phyloP scores from a whole-genome alignment of 2,797 vertebrate genomes.

The Lates japonicus region DNA sequence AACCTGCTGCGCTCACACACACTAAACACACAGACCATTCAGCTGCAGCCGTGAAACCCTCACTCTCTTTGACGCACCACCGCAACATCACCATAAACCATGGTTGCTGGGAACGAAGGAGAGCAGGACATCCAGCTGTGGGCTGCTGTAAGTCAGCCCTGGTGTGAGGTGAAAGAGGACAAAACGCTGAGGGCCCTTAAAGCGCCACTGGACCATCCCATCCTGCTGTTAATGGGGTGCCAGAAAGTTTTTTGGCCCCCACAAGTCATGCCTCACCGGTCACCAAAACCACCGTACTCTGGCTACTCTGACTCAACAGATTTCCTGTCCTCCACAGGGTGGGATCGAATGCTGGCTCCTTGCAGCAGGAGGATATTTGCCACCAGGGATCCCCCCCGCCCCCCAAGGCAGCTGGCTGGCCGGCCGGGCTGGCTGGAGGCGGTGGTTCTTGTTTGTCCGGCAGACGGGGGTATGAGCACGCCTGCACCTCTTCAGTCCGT shows the following conservation, averaged over 20 bases:
- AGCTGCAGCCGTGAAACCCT: slow-evolving; percentile 54
- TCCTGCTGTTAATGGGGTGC: slow-evolving; percentile 78
- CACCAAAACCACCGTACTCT: slow-evolving; percentile 33
- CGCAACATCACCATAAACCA: slow-evolving; percentile 18
- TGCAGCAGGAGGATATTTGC: slow-evolving; percentile 65
- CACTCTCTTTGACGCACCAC: slow-evolving; percentile 35
- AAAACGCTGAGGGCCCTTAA: slow-evolving; percentile 65
- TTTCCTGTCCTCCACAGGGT: slow-evolving; percentile 55
- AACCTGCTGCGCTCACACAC: slow-evolving; percentile 28
- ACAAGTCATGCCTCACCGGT: slow-evolving; percentile 57
- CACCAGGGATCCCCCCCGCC: slow-evolving; percentile 65
- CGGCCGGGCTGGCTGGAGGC: slow-evolving; percentile 56
- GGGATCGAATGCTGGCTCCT: slow-evolving; percentile 45
- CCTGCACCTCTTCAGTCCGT: slow-evolving; percentile 79
- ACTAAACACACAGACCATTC: slow-evolving; percentile 46
- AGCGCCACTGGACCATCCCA: slow-evolving; percentile 57
- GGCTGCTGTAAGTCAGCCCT: slow-evolving; percentile 54
- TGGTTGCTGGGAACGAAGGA: slow-evolving; percentile 13
- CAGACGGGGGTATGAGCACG: slow-evolving; percentile 51
- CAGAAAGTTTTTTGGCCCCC: slow-evolving; percentile 41
- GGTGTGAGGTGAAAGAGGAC: slow-evolving; percentile 60
- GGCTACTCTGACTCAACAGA: slow-evolving; percentile 61
- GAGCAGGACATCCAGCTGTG: slow-evolving; percentile 62
- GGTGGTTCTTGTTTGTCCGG: slow-evolving; percentile 50
- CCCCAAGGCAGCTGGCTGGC: slow-evolving; percentile 66